phyloP scores from a whole-genome alignment of 2,888 invertebrate species.

The Caenorhabditis drosophilae region DNA sequence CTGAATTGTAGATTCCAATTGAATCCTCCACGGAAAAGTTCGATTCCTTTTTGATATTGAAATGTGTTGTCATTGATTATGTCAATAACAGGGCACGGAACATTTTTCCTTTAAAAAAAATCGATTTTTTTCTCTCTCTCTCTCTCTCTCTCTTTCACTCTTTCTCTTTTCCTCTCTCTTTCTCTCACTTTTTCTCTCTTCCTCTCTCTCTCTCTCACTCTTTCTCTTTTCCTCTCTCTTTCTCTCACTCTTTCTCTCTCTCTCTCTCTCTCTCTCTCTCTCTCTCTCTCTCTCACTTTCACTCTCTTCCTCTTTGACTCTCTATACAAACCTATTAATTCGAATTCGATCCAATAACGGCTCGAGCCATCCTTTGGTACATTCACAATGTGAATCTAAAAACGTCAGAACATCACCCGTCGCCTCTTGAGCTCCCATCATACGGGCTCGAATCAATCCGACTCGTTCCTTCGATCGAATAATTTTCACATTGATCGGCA shows the following conservation, averaged over 20 bases:
- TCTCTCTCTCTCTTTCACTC: too few relatives aligned
- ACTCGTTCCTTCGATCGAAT: constrained; percentile 89
- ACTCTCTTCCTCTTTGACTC: too few relatives aligned
- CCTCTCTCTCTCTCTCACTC: too few relatives aligned
- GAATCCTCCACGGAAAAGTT: constrained; percentile 96
- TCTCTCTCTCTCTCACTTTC: too few relatives aligned
- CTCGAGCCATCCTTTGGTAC: constrained; percentile 96
- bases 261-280: too few relatives aligned
- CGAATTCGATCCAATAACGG: constrained; percentile 89
- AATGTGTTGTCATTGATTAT: constrained; percentile 94
- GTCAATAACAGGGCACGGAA: constrained; percentile 86
- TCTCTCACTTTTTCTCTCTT: too few relatives aligned
- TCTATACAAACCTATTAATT: constrained; percentile 83
- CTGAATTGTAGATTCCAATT: constrained; percentile 96
- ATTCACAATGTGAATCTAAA: constrained; percentile 97
- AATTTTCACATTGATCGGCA: constrained; percentile 76
- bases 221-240: too few relatives aligned
- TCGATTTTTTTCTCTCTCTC: too few relatives aligned
- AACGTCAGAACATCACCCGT: constrained; percentile 91
- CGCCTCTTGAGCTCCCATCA: constrained; percentile 88
- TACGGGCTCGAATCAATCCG: constrained; percentile 90
- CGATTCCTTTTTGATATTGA: constrained; percentile 87
- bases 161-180: too few relatives aligned
- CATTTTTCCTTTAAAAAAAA: constrained; percentile 74
- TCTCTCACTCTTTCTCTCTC: too few relatives aligned